These are phyloP conservation scores for Malurus cyaneus DNA, from an alignment of 2,113 vertebrate species.

Conservation along the genomic window DNA sequence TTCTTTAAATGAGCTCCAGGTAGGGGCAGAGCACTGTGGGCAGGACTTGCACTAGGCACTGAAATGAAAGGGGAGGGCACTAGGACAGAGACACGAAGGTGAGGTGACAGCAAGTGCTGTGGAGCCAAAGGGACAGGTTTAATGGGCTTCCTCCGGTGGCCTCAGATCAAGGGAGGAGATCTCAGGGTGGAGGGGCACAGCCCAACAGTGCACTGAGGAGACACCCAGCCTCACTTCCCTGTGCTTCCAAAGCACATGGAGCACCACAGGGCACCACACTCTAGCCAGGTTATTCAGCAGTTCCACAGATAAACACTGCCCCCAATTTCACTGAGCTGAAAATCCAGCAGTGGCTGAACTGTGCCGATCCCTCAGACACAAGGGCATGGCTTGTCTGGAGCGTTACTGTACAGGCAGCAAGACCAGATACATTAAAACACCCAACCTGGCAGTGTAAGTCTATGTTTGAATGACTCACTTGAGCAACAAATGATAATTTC, in stretches of 20 bases:
- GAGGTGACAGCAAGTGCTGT: fast-evolving
- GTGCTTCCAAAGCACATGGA: not conserved
- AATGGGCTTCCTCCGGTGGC: not conserved
- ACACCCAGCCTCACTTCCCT: not conserved
- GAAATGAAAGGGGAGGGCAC: not conserved
- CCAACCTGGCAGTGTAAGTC: not conserved
- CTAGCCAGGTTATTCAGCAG: not conserved
- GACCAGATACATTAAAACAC: not conserved
- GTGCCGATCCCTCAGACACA: not conserved
- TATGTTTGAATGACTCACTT: not conserved
- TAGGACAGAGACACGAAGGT: not conserved
- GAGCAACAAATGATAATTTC: not conserved
- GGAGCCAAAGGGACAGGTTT: not conserved
- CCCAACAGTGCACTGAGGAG: not conserved
- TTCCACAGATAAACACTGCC: not conserved
- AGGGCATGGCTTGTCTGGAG: not conserved
- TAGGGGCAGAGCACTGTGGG: not conserved
- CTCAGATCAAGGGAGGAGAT: not conserved
- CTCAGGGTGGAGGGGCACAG: not conserved
- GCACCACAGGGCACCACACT: not conserved
- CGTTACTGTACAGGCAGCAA: not conserved
- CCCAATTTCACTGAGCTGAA: not conserved
- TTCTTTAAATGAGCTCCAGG: not conserved
- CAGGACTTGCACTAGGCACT: not conserved
- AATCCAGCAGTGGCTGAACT: not conserved